Evolutionary conservation across 2,113 vertebrate genomes (phyloP), one percentile per base, ranked within the genome.

Genomic region (Hemiscyllium ocellatum): DNA sequence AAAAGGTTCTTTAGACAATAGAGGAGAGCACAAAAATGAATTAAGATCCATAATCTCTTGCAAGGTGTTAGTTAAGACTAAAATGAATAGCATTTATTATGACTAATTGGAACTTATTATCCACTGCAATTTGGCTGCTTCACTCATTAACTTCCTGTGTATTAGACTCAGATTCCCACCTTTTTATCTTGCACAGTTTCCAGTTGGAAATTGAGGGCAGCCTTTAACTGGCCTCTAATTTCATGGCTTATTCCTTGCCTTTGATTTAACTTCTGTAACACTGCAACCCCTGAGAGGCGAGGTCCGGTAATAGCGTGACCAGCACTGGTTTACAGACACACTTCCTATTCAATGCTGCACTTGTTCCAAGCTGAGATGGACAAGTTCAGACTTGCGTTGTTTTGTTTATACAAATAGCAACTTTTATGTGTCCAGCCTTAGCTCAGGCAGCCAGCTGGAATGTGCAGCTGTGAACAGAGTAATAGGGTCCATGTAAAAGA

Each of bases 391-490:
- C 97, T 97, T 97, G 96, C 97, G 97, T 96, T 97, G 95, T 96
- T 96, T 96, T 95, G 96, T 97, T 98, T 97, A 97, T 97, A 97
- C 97, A 97, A 97, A 97, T 56, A 96, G 96, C 96, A 96, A 97
- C 97, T 96, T 96, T 95, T 96, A 95, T 1, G 94, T 96, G 96
- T 97, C 97, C 96, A 95, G 96, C 95, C 96, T 96, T 61, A 26
- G 0, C 87, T 96, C 96, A 85, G 83, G 50, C 95, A 96, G 96
- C 96, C 96, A 96, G 96, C 96, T 96, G 96, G 96, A 96, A 96
- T 96, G 13, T 86, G 95, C 76, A 96, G 96, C 96, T 97, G 95
- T 96, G 96, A 96, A 95, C 96, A 94, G 65, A 42, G 80, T 78
- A 91, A 50, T n/a, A 29, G 72, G 1, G 50, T 96, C 96, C 80